Evolutionary conservation across 2,797 vertebrate species (phyloP), one percentile per base, ranked within the genome.

Genomic region (Euthynnus affinis): DNA sequence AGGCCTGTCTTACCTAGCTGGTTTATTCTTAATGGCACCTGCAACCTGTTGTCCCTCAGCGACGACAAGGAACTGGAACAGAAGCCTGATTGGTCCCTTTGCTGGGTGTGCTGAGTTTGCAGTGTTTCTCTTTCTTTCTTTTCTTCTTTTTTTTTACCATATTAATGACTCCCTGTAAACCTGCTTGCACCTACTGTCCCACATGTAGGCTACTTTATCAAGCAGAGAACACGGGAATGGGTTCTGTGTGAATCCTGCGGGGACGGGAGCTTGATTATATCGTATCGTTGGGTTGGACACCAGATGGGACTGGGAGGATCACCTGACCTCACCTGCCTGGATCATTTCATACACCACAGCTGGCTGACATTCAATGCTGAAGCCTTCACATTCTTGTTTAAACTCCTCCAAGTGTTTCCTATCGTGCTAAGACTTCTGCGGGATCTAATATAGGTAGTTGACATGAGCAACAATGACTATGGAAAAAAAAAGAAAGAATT

Each of bases 281-380:
- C 22, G 22, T 44, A 58, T 52, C 49, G 14, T 40, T 27, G 57
- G 12, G 25, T 18, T 60, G 2, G 3, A 23, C 34, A 48, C 14
- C 34, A 60, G 25, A 49, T 57, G 52, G 27, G 40, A 27, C 49
- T 57, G 29, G 4, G 29, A 51, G 20, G 64, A 32, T 77, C 59
- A 58, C 51, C 53, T 55, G 69, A 65, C 27, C 40, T 14, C 40
- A 13, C 13, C 40, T 42, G 40, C 13, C 40, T 42, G 40, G 42
- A 25, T 42, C 20, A 14, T 37, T 56, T 72, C 63, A 53, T 48
- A 15, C 22, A 25, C 2, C 3, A 2, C 55, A 60, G 2, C 48
- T n/a, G 56, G 37, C 29, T 55, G 27, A 15, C 32, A 25, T 29
- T 62, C 32, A 71, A 34, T 13, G 60, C 25, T 15, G 13, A 52